Conservation (phyloP, 2,888 invertebrate genomes). For the Aelia acuminata region DNA sequence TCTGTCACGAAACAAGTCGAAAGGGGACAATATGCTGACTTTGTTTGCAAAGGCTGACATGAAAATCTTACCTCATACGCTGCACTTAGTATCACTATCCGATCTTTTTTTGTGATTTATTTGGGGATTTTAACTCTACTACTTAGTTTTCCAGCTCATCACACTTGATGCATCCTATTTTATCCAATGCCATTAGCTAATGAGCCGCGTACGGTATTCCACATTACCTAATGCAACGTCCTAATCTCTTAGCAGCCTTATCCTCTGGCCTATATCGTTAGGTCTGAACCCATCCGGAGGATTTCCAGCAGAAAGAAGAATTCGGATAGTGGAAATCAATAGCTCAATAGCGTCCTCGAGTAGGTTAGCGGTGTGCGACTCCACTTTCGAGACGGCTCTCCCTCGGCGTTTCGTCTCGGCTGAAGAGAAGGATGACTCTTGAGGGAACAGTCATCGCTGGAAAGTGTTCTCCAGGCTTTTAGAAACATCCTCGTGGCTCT, state of each 20-base stretch:
- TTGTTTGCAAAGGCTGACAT: no score
- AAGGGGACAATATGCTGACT: no score
- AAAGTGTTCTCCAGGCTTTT: conserved; percentile 45
- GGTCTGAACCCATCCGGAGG: not conserved
- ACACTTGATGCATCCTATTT: not conserved
- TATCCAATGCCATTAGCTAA: not conserved
- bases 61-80: no score
- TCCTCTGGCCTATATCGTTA: not conserved
- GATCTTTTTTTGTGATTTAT: no score
- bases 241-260: not conserved
- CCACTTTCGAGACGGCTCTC: conserved; percentile 31
- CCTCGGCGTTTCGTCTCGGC: conserved; percentile 36
- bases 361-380: conserved; percentile 22
- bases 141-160: not conserved
- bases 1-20: no score
- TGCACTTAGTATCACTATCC: no score
- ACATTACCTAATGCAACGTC: not conserved
- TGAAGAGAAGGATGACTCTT: not conserved
- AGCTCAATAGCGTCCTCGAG: not conserved
- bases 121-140: no score
- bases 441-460: conserved; percentile 21
- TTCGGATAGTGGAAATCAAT: not conserved
- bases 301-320: not conserved
- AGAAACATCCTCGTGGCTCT: conserved; percentile 25
- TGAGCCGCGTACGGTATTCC: not conserved